Conservation (phyloP, 2,797 vertebrate genomes). For the Adelosebastes latens region DNA sequence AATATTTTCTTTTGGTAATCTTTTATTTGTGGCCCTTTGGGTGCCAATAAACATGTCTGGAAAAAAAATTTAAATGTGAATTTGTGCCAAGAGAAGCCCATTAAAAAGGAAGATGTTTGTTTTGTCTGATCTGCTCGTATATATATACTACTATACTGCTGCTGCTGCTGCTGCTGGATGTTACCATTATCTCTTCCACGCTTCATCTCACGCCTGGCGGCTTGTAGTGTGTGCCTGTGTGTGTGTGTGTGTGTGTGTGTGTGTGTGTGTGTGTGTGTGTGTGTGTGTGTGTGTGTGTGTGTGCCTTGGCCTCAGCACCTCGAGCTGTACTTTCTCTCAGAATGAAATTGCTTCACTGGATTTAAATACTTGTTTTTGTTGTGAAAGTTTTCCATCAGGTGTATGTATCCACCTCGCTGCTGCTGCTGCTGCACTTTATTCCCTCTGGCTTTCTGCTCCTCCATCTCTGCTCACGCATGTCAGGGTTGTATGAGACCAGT, state of each 20-base stretch:
- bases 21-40: background rate
- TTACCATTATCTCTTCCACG: slow-evolving; percentile 81
- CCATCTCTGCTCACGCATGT: slow-evolving; percentile 56
- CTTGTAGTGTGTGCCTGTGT: slow-evolving; percentile 53
- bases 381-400: slow-evolving; percentile 48
- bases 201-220: slow-evolving; percentile 79
- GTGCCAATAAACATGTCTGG: slow-evolving; percentile 9
- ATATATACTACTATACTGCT: slow-evolving; percentile 1
- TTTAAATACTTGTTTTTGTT: slow-evolving; percentile 48
- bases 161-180: slow-evolving; percentile 63
- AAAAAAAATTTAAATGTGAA: slow-evolving; percentile 6
- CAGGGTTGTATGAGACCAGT: background rate
- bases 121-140: slow-evolving; percentile 56
- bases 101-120: slow-evolving; percentile 48
- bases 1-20: background rate
- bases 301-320: slow-evolving; percentile 35
- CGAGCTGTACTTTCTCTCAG: slow-evolving; percentile 12
- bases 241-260: slow-evolving; percentile 17
- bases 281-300: slow-evolving; percentile 28
- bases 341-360: slow-evolving; percentile 35
- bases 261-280: slow-evolving; percentile 34
- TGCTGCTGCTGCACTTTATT: slow-evolving; percentile 13
- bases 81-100: slow-evolving; percentile 2
- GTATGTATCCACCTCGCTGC: background rate
- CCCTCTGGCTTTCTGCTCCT: slow-evolving; percentile 26